Conservation (phyloP, 2,113 vertebrate genomes). For the Oreochromis aureus region DNA sequence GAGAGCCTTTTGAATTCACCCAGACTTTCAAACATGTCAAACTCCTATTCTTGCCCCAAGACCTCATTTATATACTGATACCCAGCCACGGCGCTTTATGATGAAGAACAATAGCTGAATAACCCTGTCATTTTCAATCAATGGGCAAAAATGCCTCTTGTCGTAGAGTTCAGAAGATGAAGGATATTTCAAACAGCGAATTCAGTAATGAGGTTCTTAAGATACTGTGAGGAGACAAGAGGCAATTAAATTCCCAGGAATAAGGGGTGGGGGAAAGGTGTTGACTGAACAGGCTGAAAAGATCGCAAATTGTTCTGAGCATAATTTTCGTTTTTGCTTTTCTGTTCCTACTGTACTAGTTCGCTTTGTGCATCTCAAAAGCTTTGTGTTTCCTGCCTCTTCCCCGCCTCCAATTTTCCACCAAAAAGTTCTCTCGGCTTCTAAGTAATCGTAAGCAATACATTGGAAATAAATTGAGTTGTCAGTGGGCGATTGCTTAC, state of each 20-base stretch:
- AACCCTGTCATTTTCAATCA: constrained; percentile 32
- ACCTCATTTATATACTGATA: constrained; percentile 20
- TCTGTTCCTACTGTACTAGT: not conserved
- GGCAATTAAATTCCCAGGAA: not conserved
- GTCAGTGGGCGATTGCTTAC: constrained; percentile 29
- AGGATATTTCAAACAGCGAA: not conserved
- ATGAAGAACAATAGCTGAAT: constrained; percentile 30
- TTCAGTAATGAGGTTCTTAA: not conserved
- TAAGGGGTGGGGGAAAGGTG: not conserved
- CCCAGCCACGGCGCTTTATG: constrained; percentile 22
- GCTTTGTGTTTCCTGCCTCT: not conserved
- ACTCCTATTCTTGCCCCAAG: not conserved
- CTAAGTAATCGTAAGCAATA: constrained; percentile 6
- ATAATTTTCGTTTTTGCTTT: not conserved
- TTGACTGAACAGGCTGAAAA: not conserved
- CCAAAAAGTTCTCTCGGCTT: constrained; percentile 2
- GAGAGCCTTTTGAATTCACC: not conserved
- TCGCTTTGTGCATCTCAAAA: not conserved
- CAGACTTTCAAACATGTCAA: not conserved
- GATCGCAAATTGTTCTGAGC: not conserved
- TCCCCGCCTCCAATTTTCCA: not conserved
- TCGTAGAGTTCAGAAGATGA: not conserved
- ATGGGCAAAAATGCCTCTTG: constrained; percentile 22
- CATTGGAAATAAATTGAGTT: constrained; percentile 44
- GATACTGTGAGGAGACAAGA: not conserved